phyloP scores from a whole-genome alignment of 2,113 vertebrate genomes.

The Tonatia bakeri region DNA sequence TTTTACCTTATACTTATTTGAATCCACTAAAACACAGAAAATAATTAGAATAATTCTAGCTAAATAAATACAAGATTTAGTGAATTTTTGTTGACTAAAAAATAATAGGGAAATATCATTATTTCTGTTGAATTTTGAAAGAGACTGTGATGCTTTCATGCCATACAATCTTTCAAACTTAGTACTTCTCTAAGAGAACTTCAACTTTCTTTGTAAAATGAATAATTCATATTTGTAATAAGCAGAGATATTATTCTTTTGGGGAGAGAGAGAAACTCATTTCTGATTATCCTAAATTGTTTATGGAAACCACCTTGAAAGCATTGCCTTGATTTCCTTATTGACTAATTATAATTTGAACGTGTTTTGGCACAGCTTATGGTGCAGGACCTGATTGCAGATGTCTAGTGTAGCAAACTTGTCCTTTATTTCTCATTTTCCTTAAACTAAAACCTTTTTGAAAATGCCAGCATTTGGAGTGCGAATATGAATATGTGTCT shows the following conservation, averaged over 20 bases:
- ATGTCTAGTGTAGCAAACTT: conserved; percentile 39
- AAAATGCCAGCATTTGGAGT: conserved; percentile 37
- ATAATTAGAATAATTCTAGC: not conserved
- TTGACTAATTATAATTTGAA: conserved; percentile 72
- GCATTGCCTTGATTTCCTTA: conserved; percentile 62
- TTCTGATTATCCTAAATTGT: conserved; percentile 61
- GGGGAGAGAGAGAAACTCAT: conserved; percentile 20
- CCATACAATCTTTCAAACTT: conserved; percentile 35
- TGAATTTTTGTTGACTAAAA: not conserved
- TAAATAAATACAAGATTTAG: not conserved
- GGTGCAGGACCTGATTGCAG: conserved; percentile 34
- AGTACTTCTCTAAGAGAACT: conserved; percentile 40
- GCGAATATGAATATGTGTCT: not conserved
- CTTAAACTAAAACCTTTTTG: conserved; percentile 33
- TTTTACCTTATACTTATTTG: not conserved
- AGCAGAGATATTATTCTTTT: conserved; percentile 49
- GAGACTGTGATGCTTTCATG: conserved; percentile 5
- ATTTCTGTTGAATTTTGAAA: conserved; percentile 46
- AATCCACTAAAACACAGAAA: not conserved
- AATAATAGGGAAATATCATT: not conserved
- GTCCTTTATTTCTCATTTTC: conserved; percentile 43
- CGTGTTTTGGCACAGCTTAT: conserved; percentile 49
- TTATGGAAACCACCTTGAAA: conserved; percentile 63
- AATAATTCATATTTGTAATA: conserved; percentile 64
- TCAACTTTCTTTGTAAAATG: conserved; percentile 38